Evolutionary conservation across 2,888 invertebrate species (phyloP).

Genomic region (Caenorhabditis sp.): DNA sequence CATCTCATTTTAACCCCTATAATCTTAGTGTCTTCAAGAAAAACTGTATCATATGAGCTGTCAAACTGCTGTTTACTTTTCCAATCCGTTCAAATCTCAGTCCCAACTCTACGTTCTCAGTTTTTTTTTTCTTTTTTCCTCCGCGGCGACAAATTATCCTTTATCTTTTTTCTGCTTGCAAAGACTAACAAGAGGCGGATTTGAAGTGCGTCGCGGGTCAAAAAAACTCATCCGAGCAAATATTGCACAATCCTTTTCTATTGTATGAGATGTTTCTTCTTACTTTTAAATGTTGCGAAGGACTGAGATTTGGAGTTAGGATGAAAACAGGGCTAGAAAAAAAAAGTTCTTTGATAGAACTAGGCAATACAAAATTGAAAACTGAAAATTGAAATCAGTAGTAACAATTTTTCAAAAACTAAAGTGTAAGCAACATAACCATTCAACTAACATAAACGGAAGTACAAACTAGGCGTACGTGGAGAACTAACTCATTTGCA

Average conservation of each 20-base stretch:
- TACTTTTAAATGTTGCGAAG: too few species aligned
- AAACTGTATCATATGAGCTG: constrained; percentile 2
- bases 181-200: constrained; percentile 52
- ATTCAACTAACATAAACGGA: too few species aligned
- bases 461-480: too few species aligned
- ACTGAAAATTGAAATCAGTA: too few species aligned
- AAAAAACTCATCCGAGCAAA: constrained; percentile 58
- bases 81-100: constrained; percentile 30
- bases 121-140: not conserved
- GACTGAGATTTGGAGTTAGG: too few species aligned
- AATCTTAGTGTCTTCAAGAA: not conserved
- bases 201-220: constrained; percentile 54
- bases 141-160: constrained; percentile 43
- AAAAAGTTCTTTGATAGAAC: too few species aligned
- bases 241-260: constrained; percentile 45
- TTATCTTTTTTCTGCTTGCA: constrained; percentile 42
- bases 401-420: too few species aligned
- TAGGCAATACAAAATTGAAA: too few species aligned
- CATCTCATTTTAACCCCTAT: not conserved
- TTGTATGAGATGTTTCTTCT: not conserved
- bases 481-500: too few species aligned
- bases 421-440: too few species aligned
- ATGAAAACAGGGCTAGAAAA: too few species aligned
- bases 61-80: constrained; percentile 42
- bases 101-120: constrained; percentile 7